Evolutionary conservation across 2,888 invertebrate species (phyloP).

Genomic region (Cataglyphis cursor): DNA sequence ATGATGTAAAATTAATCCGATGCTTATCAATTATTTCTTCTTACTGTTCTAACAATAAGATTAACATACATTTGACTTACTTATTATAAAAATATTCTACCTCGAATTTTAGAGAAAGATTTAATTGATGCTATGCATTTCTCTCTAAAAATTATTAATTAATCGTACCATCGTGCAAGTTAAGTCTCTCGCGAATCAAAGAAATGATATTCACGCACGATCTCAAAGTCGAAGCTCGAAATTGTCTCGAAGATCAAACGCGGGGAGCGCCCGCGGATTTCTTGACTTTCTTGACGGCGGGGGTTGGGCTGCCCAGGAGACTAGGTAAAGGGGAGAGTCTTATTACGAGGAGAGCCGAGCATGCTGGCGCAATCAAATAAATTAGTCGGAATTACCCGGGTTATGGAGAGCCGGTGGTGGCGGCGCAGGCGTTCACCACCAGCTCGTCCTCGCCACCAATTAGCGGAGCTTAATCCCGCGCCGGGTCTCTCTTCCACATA

Average conservation of each 20-base stretch:
- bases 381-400: slow-evolving; percentile 82
- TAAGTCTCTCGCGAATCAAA: background rate
- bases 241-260: slow-evolving; percentile 38
- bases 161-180: background rate
- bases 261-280: slow-evolving; percentile 25
- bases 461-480: slow-evolving; percentile 77
- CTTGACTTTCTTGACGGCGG: slow-evolving; percentile 22
- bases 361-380: slow-evolving; percentile 81
- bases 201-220: background rate
- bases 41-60: background rate
- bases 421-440: slow-evolving; percentile 66
- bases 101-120: background rate
- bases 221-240: slow-evolving; percentile 45
- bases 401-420: slow-evolving; percentile 64
- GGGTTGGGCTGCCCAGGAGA: slow-evolving; percentile 39
- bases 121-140: background rate
- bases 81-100: background rate
- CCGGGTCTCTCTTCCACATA: slow-evolving; percentile 43
- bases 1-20: background rate
- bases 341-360: slow-evolving; percentile 74
- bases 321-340: slow-evolving; percentile 48
- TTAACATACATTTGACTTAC: background rate
- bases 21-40: background rate
- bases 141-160: background rate
- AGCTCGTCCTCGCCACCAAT: slow-evolving; percentile 76